Evolutionary conservation across 64 coral and sea anemone species (phyloP).

Genomic region (Catalaphyllia jardinei): DNA sequence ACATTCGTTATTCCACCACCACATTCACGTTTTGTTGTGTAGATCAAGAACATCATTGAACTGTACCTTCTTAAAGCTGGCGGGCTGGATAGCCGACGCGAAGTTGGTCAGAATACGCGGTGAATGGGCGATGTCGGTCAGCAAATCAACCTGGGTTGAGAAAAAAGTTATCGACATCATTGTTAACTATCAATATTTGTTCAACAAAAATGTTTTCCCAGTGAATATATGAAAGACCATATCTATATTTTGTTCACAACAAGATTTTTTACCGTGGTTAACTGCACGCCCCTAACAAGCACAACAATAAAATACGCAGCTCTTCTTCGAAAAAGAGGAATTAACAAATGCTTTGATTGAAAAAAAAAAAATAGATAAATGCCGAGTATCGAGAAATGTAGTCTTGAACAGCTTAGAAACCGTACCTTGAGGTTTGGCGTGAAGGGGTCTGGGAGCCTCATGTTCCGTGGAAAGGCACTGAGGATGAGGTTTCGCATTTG

Average conservation of each 20-base stretch:
- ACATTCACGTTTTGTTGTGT: neutral
- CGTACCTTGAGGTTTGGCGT: slow-evolving; percentile 97
- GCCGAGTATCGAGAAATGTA: neutral
- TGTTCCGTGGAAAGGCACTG: slow-evolving; percentile 97
- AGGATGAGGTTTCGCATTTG: slow-evolving; percentile 98
- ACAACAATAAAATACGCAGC: too few relatives aligned
- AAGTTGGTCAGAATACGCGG: slow-evolving; percentile 95
- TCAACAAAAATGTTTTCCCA: too few relatives aligned
- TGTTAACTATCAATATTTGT: too few relatives aligned
- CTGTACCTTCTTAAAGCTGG: slow-evolving; percentile 96
- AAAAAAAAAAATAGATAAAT: neutral
- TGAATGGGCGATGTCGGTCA: slow-evolving; percentile 97
- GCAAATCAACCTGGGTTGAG: slow-evolving; percentile 81
- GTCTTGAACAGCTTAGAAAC: neutral
- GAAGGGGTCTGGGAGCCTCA: slow-evolving; percentile 97
- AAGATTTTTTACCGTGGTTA: too few relatives aligned
- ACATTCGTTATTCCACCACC: neutral
- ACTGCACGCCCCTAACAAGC: too few relatives aligned
- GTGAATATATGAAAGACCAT: too few relatives aligned
- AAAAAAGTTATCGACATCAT: neutral
- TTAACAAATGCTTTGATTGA: too few relatives aligned
- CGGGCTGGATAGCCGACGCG: slow-evolving; percentile 89
- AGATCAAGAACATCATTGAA: neutral
- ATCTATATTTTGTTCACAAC: too few relatives aligned
- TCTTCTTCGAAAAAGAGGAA: too few relatives aligned